phyloP scores from a whole-genome alignment of 1,140 invertebrate species.

The Asbolus verrucosus region DNA sequence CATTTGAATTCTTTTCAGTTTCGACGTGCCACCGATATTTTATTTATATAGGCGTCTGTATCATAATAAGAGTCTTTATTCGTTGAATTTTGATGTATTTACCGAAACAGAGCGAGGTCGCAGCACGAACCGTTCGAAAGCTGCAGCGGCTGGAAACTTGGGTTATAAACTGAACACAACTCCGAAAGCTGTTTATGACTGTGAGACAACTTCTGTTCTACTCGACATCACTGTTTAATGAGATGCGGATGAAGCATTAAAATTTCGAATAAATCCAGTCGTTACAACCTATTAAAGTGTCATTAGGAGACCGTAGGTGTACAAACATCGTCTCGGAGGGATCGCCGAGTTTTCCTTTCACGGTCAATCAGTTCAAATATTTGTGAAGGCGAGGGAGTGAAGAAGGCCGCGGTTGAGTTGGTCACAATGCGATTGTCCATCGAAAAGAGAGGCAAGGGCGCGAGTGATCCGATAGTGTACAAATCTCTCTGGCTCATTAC shows the following conservation, averaged over 20 bases:
- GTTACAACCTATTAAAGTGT: slow-evolving; percentile 21
- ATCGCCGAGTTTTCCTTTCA: slow-evolving; percentile 24
- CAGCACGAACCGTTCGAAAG: too few species aligned
- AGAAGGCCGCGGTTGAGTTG: slow-evolving; percentile 36
- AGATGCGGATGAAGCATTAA: slow-evolving; percentile 22
- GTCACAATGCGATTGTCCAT: slow-evolving; percentile 43
- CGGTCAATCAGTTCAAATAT: slow-evolving; percentile 36
- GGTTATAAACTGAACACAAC: too few species aligned
- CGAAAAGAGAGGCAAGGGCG: slow-evolving; percentile 43
- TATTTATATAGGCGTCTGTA: too few species aligned
- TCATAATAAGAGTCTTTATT: too few species aligned
- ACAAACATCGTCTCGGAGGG: slow-evolving; percentile 12
- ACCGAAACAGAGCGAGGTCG: too few species aligned
- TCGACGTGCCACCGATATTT: too few species aligned
- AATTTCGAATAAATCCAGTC: slow-evolving; percentile 29
- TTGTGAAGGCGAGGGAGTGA: slow-evolving; percentile 37
- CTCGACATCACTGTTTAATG: slow-evolving; percentile 25
- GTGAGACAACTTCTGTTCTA: slow-evolving; percentile 17
- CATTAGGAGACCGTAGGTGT: slow-evolving; percentile 30
- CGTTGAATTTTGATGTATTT: too few species aligned
- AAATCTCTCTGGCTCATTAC: slow-evolving; percentile 50
- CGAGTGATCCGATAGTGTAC: slow-evolving; percentile 52
- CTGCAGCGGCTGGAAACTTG: too few species aligned
- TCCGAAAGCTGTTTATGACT: neutral
- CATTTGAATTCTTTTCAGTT: too few species aligned